Percentiles rank a stretch among this genome's conserved stretches.
phyloP scores from a whole-genome alignment of 2,113 vertebrate species.

The Larimichthys polyactis region DNA sequence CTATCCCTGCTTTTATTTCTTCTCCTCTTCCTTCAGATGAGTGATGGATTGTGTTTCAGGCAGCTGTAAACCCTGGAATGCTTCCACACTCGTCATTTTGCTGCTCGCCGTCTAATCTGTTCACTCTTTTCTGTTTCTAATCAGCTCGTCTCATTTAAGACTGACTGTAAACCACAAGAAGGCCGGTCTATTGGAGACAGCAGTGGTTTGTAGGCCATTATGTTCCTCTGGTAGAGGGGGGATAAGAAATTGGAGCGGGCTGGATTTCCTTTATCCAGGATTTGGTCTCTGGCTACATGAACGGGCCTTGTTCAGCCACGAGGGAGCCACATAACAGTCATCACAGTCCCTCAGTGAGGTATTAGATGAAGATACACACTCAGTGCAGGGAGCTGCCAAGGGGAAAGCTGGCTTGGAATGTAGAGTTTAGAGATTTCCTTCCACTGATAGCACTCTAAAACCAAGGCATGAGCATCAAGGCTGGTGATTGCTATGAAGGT shows the following conservation, averaged over 20 bases:
- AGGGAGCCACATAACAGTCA: conserved; percentile 37
- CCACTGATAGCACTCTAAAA: not conserved
- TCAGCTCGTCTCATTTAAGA: conserved; percentile 65
- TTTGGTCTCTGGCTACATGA: conserved; percentile 35
- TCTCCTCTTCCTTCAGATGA: conserved; percentile 51
- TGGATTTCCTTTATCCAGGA: conserved; percentile 45
- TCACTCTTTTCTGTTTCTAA: conserved; percentile 70
- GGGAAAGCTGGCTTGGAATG: conserved; percentile 14
- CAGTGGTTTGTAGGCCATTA: conserved; percentile 47
- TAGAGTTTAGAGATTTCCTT: conserved; percentile 9
- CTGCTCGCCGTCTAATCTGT: conserved; percentile 54
- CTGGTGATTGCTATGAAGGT: not conserved
- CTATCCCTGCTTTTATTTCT: conserved; percentile 40
- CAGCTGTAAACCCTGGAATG: conserved; percentile 70
- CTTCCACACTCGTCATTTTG: conserved; percentile 32
- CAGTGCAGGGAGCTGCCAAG: not conserved
- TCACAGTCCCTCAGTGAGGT: conserved; percentile 7
- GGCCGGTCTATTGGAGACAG: conserved; percentile 49
- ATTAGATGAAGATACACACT: conserved; percentile 15
- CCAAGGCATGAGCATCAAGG: not conserved
- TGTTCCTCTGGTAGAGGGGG: conserved; percentile 20
- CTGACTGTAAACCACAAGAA: conserved; percentile 61
- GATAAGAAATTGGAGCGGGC: conserved; percentile 29
- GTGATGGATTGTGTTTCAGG: conserved; percentile 70
- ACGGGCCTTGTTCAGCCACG: conserved; percentile 1